Evolutionary conservation across 1,140 invertebrate species (phyloP), one percentile per base, ranked within the genome.

Genomic region (Caenorhabditis briggsae): DNA sequence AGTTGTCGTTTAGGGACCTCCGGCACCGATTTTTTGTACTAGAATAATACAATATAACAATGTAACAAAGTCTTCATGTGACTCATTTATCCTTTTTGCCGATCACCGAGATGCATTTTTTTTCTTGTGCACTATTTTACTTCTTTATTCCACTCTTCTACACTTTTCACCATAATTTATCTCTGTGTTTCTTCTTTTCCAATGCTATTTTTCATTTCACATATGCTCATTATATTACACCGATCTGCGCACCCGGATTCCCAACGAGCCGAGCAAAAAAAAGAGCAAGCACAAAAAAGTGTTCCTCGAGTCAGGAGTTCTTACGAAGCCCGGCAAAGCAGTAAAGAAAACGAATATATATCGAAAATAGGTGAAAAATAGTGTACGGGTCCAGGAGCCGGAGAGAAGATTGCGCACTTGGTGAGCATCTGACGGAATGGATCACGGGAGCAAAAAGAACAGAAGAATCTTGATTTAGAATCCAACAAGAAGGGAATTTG

Each of bases 221-320:
- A 78, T 78, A 78, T 78, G 70, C 70, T 78, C 70, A 78, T 78
- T 78, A 78, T 78, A 78, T 78, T 78, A 78, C 70, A 78, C 70
- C 18, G 70, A 78, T 41, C n/a, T 78, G 70, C 70, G 70, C 70
- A 78, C 46, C 70, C 70, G 70, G 33, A 78, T 78, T 78, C 70
- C 70, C 70, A 78, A 50, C 70, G 70, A 78, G 46, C 46, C 33
- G 53, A 61, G 8, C 20, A 14, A 25, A 33, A 61, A 78, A 78
- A 53, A 23, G 33, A 78, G 70, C 43, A 78, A 78, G 70, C 70
- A 78, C 14, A 70, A 70, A 70, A 78, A 78, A 78, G 70, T 78
- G 70, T 53, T 53, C 33, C 11, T 70, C 64, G 64, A 41, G 33
- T 70, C 70, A 78, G 70, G 70, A 78, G 70, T 50, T 50, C 50